phyloP scores from a whole-genome alignment of 2,888 invertebrate species.

The Teleiodes luculella region DNA sequence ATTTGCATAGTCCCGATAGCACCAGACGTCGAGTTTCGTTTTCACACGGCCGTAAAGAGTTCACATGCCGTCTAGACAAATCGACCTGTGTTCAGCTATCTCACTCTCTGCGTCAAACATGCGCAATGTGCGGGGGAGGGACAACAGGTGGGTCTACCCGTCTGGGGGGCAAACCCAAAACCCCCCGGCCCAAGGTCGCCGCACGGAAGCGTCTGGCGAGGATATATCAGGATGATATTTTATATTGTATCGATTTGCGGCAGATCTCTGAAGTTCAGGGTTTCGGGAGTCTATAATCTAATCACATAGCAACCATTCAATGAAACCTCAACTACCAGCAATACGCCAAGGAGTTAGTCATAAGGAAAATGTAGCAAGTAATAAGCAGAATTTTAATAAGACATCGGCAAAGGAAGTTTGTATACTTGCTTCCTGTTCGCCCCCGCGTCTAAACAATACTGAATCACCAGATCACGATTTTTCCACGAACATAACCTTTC shows the following conservation, averaged over 20 bases:
- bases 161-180: background rate
- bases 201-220: conserved; percentile 72
- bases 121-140: conserved; percentile 54
- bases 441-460: conserved; percentile 2
- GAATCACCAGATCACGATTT: conserved; percentile 8
- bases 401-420: background rate
- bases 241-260: conserved; percentile 54
- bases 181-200: conserved; percentile 60
- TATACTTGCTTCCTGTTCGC: conserved; percentile 11
- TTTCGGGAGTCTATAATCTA: background rate
- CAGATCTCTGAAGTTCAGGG: background rate
- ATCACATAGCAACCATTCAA: background rate
- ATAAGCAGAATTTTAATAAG: background rate
- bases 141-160: conserved; percentile 59
- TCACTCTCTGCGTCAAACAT: conserved; percentile 63
- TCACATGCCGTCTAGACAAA: conserved; percentile 74
- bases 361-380: conserved; percentile 3
- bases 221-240: conserved; percentile 63
- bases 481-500: conserved; percentile 6
- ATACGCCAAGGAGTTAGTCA: background rate
- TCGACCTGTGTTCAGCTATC: conserved; percentile 64
- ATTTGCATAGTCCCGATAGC: conserved; percentile 45
- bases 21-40: conserved; percentile 30
- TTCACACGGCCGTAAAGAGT: conserved; percentile 64
- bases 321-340: background rate